Evolutionary conservation across 2,797 vertebrate genomes (phyloP), one percentile per base, ranked within the genome.

Genomic region (Urosaurus nigricauda): DNA sequence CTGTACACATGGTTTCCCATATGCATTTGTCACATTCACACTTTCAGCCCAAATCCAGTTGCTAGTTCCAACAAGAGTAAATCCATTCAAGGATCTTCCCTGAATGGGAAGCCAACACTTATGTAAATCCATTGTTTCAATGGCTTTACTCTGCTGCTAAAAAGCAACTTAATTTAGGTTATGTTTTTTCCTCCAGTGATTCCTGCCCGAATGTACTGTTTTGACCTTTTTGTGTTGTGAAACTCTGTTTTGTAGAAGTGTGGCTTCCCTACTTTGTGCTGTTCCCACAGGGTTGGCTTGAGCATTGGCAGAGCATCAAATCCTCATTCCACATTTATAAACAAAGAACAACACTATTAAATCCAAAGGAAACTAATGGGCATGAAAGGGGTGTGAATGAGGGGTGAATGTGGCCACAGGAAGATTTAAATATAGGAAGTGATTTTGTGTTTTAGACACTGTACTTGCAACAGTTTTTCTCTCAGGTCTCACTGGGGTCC

Each of bases 171-270:
- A 68, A 68, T 68, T 60, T 21, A 87, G 88, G 86, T 84, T 93
- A 95, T 96, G 94, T 93, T 96, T 95, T 96, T 96, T 26, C 0
- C 83, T 47, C 74, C 29, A 24, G 94, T 95, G 95, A 90, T 89
- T 94, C 93, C 80, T n/a, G 26, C 93, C 91, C 90, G 77, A 90
- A 90, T 43, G 60, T 90, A 89, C 94, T 93, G 70, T 91, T 82
- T 95, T 94, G 89, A 95, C 94, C 86, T 93, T 96, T 95, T 95
- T 95, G 95, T 96, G 21, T 95, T 95, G 94, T 90, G n/a, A 60
- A 93, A 91, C 94, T 89, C 93, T 91, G 92, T 90, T 94, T 92
- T 94, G 93, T 90, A 90, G 85, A 95, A 91, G 93, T 95, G 82
- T 92, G 89, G 91, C 94, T 93, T 95, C 93, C 93, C 71, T 12